Percentiles rank a stretch among this genome's conserved stretches.
phyloP scores from a whole-genome alignment of 2,113 vertebrate genomes.

The Takifugu bimaculatus region DNA sequence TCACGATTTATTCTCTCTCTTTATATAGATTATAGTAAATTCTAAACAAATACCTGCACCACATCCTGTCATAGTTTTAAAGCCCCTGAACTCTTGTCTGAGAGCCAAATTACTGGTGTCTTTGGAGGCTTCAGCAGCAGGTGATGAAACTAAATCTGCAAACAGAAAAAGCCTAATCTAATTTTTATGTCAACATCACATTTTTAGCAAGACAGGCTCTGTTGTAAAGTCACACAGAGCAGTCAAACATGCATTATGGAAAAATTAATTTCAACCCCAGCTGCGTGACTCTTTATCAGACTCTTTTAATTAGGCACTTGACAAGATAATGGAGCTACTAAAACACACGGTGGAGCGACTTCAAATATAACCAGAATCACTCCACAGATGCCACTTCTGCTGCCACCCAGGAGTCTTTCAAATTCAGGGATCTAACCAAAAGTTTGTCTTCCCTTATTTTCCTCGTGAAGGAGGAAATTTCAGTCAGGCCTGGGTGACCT shows the following conservation, averaged over 20 bases:
- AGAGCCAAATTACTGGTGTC: too few relatives aligned
- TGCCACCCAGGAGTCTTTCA: not conserved
- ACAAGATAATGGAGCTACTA: not conserved
- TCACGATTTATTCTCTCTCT: slow-evolving; percentile 20
- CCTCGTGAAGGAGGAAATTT: too few relatives aligned
- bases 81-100: not conserved
- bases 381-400: not conserved
- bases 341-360: not conserved
- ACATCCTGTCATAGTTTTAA: too few relatives aligned
- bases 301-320: not conserved
- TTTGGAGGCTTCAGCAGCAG: not conserved
- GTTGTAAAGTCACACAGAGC: not conserved
- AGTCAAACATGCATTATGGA: not conserved
- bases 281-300: not conserved
- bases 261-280: not conserved
- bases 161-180: not conserved
- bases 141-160: not conserved
- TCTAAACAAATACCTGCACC: slow-evolving; percentile 19
- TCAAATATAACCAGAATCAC: not conserved
- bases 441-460: too few relatives aligned
- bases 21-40: not conserved
- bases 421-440: too few relatives aligned
- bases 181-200: not conserved
- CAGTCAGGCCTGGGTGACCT: too few relatives aligned
- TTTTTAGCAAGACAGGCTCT: not conserved